Conservation (phyloP, 2,888 invertebrate species). For the Mythimna pallens region DNA sequence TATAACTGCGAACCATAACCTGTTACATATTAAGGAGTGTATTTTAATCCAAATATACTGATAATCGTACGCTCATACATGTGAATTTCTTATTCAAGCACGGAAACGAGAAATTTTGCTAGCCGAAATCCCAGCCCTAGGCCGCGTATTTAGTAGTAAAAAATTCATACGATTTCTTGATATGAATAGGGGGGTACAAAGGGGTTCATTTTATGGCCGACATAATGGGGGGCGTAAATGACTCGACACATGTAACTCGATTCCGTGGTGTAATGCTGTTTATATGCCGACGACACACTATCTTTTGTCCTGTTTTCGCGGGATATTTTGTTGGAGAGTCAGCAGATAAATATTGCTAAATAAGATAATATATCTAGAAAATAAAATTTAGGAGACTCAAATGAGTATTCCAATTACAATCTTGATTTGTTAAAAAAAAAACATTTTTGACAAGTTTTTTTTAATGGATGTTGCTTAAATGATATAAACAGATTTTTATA, state of each 20-base stretch:
- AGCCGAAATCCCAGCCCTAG: slow-evolving; percentile 21
- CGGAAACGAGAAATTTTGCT: slow-evolving; percentile 20
- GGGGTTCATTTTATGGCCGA: slow-evolving; percentile 45
- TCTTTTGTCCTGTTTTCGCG: slow-evolving; percentile 78
- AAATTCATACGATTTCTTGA: slow-evolving; percentile 40
- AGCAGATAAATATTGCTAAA: slow-evolving; percentile 52
- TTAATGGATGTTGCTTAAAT: neutral
- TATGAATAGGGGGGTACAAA: slow-evolving; percentile 54
- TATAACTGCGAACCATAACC: neutral
- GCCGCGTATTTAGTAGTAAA: slow-evolving; percentile 40
- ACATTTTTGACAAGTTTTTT: neutral
- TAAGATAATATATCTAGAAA: neutral
- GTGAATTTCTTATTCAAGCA: slow-evolving; percentile 35
- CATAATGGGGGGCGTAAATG: slow-evolving; percentile 65
- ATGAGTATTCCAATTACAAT: neutral
- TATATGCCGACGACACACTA: slow-evolving; percentile 78
- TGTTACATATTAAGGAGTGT: neutral
- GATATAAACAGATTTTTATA: neutral
- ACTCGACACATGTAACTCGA: slow-evolving; percentile 80
- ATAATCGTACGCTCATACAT: slow-evolving; percentile 14
- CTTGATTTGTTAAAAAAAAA: neutral
- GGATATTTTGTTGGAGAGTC: slow-evolving; percentile 68
- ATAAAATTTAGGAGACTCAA: neutral
- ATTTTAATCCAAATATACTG: slow-evolving; percentile 8
- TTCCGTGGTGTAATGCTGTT: slow-evolving; percentile 80